A percentile compares a stretch with the other conserved stretches of the same genome.
Evolutionary conservation across 2,797 vertebrate species (phyloP).

Genomic region (Lates japonicus): DNA sequence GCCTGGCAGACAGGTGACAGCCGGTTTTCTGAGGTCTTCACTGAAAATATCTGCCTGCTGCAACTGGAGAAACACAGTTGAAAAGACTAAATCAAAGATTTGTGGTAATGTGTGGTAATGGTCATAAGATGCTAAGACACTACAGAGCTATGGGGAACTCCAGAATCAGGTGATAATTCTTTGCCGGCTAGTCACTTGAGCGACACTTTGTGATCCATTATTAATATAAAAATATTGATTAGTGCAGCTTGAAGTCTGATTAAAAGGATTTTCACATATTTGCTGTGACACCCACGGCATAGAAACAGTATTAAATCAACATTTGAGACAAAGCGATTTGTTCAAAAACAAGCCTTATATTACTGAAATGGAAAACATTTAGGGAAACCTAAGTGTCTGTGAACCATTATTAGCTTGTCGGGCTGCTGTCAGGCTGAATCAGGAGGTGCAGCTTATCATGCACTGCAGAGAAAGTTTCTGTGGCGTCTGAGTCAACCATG

Average conservation of each 20-base stretch:
- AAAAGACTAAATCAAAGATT: background rate
- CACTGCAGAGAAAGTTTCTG: conserved; percentile 66
- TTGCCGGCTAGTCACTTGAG: background rate
- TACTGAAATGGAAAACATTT: conserved; percentile 65
- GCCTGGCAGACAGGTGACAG: background rate
- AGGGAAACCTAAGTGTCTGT: conserved; percentile 51
- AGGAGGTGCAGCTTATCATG: conserved; percentile 66
- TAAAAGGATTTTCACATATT: background rate
- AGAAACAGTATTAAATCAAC: conserved; percentile 33
- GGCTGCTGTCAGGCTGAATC: conserved; percentile 73
- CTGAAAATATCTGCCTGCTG: background rate
- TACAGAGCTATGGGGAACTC: background rate
- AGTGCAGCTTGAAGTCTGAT: conserved; percentile 1
- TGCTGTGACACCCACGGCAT: background rate
- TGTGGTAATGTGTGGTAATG: background rate
- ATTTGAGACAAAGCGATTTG: conserved; percentile 33
- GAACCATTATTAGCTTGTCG: conserved; percentile 69
- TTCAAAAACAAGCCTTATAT: conserved; percentile 43
- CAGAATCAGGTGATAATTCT: background rate
- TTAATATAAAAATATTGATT: conserved; percentile 6
- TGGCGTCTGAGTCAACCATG: conserved; percentile 60
- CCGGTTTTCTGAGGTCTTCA: background rate
- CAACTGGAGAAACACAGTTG: background rate
- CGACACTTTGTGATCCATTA: conserved; percentile 3
- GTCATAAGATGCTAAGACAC: background rate